Evolutionary conservation across 2,888 invertebrate species (phyloP).

Genomic region (Hirtodrosophila histrioides): DNA sequence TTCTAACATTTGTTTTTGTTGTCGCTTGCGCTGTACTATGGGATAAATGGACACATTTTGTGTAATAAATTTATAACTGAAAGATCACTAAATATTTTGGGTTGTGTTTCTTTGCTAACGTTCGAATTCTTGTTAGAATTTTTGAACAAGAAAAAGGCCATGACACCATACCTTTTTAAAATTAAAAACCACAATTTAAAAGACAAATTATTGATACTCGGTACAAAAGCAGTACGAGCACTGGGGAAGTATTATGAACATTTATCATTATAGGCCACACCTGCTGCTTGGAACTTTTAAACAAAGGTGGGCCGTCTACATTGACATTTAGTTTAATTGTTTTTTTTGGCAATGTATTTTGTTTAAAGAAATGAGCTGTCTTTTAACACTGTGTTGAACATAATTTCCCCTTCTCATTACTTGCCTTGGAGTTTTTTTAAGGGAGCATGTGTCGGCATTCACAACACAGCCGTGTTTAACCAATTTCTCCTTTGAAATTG

Average conservation of each 20-base stretch:
- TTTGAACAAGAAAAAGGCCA: too few species aligned
- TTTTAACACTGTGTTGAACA: neutral
- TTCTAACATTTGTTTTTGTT: too few species aligned
- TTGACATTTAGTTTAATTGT: neutral
- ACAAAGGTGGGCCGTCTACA: neutral
- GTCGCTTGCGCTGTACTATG: too few species aligned
- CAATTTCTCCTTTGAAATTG: too few species aligned
- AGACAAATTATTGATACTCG: too few species aligned
- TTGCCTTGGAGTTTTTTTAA: neutral
- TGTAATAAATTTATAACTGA: too few species aligned
- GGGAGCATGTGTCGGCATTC: neutral
- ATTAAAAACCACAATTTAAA: too few species aligned
- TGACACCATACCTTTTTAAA: too few species aligned
- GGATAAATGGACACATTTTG: too few species aligned
- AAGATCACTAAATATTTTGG: too few species aligned
- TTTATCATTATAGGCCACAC: neutral
- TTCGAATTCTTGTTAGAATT: too few species aligned
- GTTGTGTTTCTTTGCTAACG: too few species aligned
- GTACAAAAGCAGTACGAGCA: neutral
- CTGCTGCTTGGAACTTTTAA: neutral
- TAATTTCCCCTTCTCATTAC: neutral
- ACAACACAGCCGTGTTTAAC: neutral
- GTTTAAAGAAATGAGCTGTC: neutral
- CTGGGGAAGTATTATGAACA: neutral
- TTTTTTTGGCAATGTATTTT: slow-evolving; percentile 1